Conservation (phyloP, 2,888 invertebrate genomes). For the Pogonocherus hispidulus region DNA sequence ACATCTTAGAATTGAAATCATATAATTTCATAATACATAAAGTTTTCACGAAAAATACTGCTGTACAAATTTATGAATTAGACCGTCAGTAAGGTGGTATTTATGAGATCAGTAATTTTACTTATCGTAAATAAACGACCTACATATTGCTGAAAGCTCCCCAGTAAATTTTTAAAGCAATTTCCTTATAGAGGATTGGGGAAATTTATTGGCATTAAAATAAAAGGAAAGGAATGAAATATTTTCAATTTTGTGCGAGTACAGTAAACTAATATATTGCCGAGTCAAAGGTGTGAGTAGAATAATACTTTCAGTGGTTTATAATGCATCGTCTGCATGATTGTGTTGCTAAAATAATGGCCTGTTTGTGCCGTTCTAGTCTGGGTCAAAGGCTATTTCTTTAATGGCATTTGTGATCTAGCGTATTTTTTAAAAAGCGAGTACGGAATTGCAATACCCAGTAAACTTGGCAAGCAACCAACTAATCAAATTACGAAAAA, state of each 20-base stretch:
- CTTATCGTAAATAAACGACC: slow-evolving; percentile 39
- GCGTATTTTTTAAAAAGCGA: too few species aligned
- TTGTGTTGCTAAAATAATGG: not conserved
- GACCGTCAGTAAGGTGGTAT: slow-evolving; percentile 25
- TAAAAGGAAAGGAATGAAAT: slow-evolving; percentile 42
- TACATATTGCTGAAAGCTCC: slow-evolving; percentile 40
- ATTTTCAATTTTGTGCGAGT: slow-evolving; percentile 25
- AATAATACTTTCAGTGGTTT: slow-evolving; percentile 25
- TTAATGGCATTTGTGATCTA: too few species aligned
- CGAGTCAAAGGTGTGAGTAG: slow-evolving; percentile 25
- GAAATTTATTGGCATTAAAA: slow-evolving; percentile 51
- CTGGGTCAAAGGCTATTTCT: too few species aligned
- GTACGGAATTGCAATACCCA: too few species aligned
- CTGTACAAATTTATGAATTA: slow-evolving; percentile 7
- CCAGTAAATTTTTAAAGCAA: slow-evolving; percentile 52
- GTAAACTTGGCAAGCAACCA: too few species aligned
- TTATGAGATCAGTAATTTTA: slow-evolving; percentile 38
- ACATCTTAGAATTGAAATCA: too few species aligned
- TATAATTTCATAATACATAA: too few species aligned
- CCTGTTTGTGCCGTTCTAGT: slow-evolving; percentile 4
- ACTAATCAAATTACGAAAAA: too few species aligned
- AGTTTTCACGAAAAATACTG: too few species aligned
- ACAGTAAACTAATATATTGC: slow-evolving; percentile 23
- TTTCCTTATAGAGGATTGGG: slow-evolving; percentile 48
- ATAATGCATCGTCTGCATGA: slow-evolving; percentile 16